Conservation (phyloP, 2,888 invertebrate genomes). For the Mycogona germanica region DNA sequence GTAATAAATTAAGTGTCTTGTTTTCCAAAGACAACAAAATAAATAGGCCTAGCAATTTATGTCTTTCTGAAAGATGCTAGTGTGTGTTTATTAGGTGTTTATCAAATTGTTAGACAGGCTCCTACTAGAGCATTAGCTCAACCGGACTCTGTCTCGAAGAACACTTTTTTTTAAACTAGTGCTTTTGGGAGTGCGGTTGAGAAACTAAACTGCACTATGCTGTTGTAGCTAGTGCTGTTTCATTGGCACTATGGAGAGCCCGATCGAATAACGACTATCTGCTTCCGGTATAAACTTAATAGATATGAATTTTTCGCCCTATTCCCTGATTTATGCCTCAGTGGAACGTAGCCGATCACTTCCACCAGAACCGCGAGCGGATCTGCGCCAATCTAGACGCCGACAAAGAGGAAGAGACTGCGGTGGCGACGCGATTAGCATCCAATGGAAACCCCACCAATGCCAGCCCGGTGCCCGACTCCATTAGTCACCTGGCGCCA, state of each 20-base stretch:
- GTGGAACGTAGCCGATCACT: slow-evolving; percentile 99
- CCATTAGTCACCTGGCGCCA: slow-evolving; percentile 48
- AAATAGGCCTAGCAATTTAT: too few relatives aligned
- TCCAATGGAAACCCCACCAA: slow-evolving; percentile 29
- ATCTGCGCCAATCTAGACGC: slow-evolving; percentile 57
- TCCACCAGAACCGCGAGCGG: slow-evolving; percentile 87
- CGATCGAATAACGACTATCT: neutral
- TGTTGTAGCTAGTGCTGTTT: too few relatives aligned
- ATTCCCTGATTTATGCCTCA: slow-evolving; percentile 32
- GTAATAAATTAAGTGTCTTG: too few relatives aligned
- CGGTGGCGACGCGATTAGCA: slow-evolving; percentile 6
- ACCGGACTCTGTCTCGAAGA: too few relatives aligned
- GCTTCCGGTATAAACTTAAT: neutral
- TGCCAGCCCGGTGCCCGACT: slow-evolving; percentile 57
- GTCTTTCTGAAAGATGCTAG: too few relatives aligned
- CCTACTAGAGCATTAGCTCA: too few relatives aligned
- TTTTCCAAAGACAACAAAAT: too few relatives aligned
- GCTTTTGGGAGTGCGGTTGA: too few relatives aligned
- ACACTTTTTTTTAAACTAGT: too few relatives aligned
- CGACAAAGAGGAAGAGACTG: slow-evolving; percentile 38
- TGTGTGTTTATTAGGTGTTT: too few relatives aligned
- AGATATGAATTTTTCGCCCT: neutral
- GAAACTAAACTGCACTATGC: too few relatives aligned
- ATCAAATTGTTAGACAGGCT: too few relatives aligned
- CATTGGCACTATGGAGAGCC: slow-evolving; percentile 79